Evolutionary conservation across 1,140 invertebrate genomes (phyloP).

Genomic region (Drosophila arawakana): DNA sequence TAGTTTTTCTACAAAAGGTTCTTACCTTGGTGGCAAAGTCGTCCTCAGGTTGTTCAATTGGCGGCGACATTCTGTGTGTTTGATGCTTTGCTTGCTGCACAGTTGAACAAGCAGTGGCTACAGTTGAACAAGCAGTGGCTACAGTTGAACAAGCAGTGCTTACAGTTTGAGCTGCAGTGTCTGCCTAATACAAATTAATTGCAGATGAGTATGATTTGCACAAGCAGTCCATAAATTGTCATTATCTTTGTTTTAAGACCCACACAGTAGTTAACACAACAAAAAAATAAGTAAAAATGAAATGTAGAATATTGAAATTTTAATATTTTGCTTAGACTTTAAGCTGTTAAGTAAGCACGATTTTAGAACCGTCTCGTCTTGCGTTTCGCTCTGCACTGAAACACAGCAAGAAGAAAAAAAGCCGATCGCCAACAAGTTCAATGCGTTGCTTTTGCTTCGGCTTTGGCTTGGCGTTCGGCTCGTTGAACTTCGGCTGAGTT

Average conservation of each 20-base stretch:
- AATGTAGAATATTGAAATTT: neutral
- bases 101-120: neutral
- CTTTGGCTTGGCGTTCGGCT: neutral
- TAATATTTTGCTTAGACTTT: neutral
- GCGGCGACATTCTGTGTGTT: slow-evolving; percentile 53
- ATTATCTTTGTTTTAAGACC: slow-evolving; percentile 44
- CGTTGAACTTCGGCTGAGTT: neutral
- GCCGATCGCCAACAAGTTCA: slow-evolving; percentile 50
- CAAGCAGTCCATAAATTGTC: slow-evolving; percentile 74
- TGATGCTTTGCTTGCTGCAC: neutral
- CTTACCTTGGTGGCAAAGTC: slow-evolving; percentile 68
- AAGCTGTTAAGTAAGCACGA: slow-evolving; percentile 4
- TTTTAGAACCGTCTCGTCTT: slow-evolving; percentile 57
- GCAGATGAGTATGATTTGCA: slow-evolving; percentile 74
- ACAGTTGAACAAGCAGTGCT: neutral
- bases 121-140: neutral
- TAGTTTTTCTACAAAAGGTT: no score
- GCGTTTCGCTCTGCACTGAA: slow-evolving; percentile 65
- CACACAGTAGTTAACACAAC: slow-evolving; percentile 23
- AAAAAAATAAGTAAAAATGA: slow-evolving; percentile 32
- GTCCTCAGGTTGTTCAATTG: slow-evolving; percentile 66
- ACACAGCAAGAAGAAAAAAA: slow-evolving; percentile 16
- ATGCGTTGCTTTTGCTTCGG: slow-evolving; percentile 37
- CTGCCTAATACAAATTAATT: slow-evolving; percentile 34
- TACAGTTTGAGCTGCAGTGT: neutral